Evolutionary conservation across 2,888 invertebrate species (phyloP).

Genomic region (Adelphocoris suturalis): DNA sequence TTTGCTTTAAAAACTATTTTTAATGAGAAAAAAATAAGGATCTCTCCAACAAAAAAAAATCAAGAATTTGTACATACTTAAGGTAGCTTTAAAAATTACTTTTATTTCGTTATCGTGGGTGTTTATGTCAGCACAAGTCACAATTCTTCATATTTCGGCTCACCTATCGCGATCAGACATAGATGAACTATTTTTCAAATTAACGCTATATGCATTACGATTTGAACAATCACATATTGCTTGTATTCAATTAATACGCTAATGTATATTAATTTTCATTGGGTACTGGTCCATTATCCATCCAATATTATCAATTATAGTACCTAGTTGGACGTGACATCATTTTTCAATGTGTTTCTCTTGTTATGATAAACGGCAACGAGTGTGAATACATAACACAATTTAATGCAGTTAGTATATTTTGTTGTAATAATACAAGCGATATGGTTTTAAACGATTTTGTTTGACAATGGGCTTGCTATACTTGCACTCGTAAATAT

Average conservation of each 20-base stretch:
- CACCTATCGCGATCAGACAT: too few relatives aligned
- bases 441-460: slow-evolving; percentile 27
- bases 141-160: background rate
- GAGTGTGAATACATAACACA: too few relatives aligned
- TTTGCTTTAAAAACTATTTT: background rate
- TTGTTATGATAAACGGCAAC: background rate
- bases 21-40: background rate
- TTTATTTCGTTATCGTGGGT: background rate
- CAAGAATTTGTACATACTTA: background rate
- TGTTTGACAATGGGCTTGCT: background rate
- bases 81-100: background rate
- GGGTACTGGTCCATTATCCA: too few relatives aligned
- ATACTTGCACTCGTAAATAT: too few relatives aligned
- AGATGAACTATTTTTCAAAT: too few relatives aligned
- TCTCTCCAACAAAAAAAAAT: background rate
- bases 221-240: slow-evolving; percentile 13
- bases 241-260: background rate
- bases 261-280: background rate
- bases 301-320: too few relatives aligned
- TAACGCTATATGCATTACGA: too few relatives aligned
- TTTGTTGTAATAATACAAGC: slow-evolving; percentile 3
- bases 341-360: background rate
- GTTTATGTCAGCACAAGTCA: slow-evolving; percentile 16
- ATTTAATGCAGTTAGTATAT: background rate
- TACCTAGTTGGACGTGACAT: too few relatives aligned